Conservation (phyloP, 2,797 vertebrate genomes). For the Mormyrops attenuatus region DNA sequence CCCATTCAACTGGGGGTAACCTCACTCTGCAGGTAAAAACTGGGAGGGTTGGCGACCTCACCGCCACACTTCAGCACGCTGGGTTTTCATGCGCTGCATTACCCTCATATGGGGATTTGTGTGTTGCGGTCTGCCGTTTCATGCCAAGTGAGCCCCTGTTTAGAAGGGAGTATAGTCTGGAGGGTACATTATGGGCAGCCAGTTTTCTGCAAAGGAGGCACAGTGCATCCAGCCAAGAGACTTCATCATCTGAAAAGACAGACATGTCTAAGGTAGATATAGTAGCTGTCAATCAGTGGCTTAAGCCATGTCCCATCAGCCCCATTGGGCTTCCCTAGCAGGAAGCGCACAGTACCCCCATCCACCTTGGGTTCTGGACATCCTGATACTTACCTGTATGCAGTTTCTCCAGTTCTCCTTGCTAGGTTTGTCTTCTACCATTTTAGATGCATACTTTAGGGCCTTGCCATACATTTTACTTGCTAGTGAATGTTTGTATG, state of each 20-base stretch:
- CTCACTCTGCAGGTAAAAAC: not conserved
- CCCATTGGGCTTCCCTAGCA: not conserved
- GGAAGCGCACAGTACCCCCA: not conserved
- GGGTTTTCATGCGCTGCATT: too few relatives aligned
- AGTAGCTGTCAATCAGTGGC: not conserved
- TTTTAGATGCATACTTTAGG: conserved; percentile 88
- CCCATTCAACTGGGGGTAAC: not conserved
- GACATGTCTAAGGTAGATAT: not conserved
- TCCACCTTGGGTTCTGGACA: not conserved
- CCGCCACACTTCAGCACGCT: not conserved
- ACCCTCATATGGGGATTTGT: not conserved
- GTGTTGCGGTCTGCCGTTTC: not conserved
- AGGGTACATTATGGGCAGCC: conserved; percentile 94
- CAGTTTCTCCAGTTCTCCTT: conserved; percentile 97
- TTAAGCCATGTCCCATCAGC: not conserved
- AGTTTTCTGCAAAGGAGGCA: conserved; percentile 85
- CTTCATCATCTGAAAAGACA: conserved; percentile 75
- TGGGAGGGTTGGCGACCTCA: not conserved
- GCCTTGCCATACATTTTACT: conserved; percentile 92
- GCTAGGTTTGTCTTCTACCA: conserved; percentile 91
- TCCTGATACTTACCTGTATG: conserved; percentile 71
- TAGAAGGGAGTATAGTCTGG: conserved; percentile 83
- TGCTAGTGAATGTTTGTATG: conserved; percentile 90
- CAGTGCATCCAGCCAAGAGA: conserved; percentile 90
- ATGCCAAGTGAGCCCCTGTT: not conserved